Evolutionary conservation across 2,888 invertebrate genomes (phyloP), one percentile per base, ranked within the genome.

Genomic region (Embidobia sp.): DNA sequence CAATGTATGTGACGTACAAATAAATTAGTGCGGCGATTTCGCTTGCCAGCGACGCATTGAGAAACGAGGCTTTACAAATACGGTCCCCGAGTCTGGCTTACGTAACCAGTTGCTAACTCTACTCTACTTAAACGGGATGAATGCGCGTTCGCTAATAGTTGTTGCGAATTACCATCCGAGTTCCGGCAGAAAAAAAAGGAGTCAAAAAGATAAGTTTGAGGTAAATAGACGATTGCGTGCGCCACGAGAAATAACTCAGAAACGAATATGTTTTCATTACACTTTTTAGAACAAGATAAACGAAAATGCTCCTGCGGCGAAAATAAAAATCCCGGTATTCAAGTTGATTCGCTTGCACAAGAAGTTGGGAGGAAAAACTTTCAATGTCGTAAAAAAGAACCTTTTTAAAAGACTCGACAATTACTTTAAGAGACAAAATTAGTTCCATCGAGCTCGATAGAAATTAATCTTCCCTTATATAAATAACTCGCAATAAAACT

Each of bases 81-180:
- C 78, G 53, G 77, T 74, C 78, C 49, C 59, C 53, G 78, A 76
- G 77, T 67, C 79, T 73, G 35, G 42, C 79, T 83, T 82, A 79
- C 80, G 78, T 74, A 72, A 64, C 67, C 66, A 69, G 76, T 72
- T 81, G 84, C 84, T 87, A 88, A 87, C 82, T 83, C 83, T 81
- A 84, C 85, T 84, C 87, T 81, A 84, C 85, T 84, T 87, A 86
- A 88, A 86, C 83, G 85, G 84, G 85, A 85, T 84, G 82, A 86
- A 86, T 85, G 85, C 82, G 81, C 83, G 82, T 84, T 85, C 79
- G 84, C 85, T 87, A 87, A 87, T 86, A 85, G 85, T 86, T 85
- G 83, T 84, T 85, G 82, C 85, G 83, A 85, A 85, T 87, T 85
- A 83, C 83, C 80, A 79, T 72, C 69, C 59, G 37, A 79, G 79